Percentiles rank a stretch among this genome's conserved stretches.
phyloP scores from a whole-genome alignment of 2,888 invertebrate genomes.

The Cheiracanthium punctorium region DNA sequence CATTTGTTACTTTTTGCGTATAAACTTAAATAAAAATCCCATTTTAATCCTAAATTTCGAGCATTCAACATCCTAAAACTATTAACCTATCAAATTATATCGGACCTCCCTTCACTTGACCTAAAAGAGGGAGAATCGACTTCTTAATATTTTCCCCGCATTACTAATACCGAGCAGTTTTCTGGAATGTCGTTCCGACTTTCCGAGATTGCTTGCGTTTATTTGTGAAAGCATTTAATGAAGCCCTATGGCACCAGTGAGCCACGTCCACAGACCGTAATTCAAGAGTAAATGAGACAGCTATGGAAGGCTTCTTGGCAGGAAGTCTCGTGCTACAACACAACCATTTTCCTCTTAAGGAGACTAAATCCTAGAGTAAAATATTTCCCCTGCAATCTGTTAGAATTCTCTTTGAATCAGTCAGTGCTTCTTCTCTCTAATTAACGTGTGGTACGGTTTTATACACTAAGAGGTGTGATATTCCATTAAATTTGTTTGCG shows the following conservation, averaged over 20 bases:
- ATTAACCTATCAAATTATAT: too few species aligned
- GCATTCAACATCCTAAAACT: too few species aligned
- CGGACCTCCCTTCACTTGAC: too few species aligned
- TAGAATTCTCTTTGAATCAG: not conserved
- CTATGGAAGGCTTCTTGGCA: constrained; percentile 18
- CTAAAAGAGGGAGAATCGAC: too few species aligned
- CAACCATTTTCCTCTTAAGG: not conserved
- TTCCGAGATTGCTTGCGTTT: constrained; percentile 54
- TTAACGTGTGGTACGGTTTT: too few species aligned
- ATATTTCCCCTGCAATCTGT: not conserved
- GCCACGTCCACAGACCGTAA: constrained; percentile 34
- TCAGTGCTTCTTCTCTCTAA: too few species aligned
- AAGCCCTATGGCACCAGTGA: constrained; percentile 44
- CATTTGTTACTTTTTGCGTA: too few species aligned
- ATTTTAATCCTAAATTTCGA: too few species aligned
- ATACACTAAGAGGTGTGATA: too few species aligned
- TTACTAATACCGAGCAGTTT: constrained; percentile 28
- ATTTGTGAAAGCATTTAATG: constrained; percentile 51
- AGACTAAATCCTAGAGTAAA: not conserved
- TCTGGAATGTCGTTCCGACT: not conserved
- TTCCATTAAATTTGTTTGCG: too few species aligned
- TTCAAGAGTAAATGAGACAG: constrained; percentile 58
- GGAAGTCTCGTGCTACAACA: not conserved
- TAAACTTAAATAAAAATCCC: too few species aligned
- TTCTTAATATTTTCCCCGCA: too few species aligned